A percentile compares a stretch with the other conserved stretches of the same genome.
Conservation (phyloP, 2,797 vertebrate species). For the Intellagama lesueurii region DNA sequence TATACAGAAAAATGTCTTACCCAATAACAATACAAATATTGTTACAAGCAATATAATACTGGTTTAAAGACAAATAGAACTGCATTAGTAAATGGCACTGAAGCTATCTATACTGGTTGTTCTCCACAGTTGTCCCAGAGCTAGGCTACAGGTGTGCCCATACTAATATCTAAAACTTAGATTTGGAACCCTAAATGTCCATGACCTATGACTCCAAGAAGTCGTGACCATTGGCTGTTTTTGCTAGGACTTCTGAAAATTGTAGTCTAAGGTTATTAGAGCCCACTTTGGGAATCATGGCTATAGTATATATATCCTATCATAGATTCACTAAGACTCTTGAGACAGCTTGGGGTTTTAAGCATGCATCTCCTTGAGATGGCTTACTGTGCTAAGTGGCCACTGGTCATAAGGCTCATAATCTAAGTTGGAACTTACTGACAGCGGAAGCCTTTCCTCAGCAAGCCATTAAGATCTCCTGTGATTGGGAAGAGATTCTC, state of each 20-base stretch:
- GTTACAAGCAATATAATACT: neutral
- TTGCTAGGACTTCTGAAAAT: too few species aligned
- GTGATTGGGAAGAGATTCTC: neutral
- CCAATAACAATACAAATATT: neutral
- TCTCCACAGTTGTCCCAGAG: too few species aligned
- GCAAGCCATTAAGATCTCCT: neutral
- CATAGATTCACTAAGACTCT: neutral
- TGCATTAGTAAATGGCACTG: neutral
- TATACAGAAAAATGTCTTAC: neutral
- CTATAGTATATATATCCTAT: neutral
- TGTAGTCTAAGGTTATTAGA: too few species aligned
- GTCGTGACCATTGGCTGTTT: too few species aligned
- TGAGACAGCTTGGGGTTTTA: neutral
- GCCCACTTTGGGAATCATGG: too few species aligned
- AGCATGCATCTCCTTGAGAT: neutral
- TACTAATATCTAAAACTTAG: neutral
- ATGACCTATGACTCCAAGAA: too few species aligned
- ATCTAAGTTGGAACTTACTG: too few species aligned
- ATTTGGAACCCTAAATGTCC: too few species aligned
- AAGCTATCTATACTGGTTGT: neutral
- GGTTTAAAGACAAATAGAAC: neutral
- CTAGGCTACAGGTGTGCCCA: neutral
- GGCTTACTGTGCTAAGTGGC: neutral
- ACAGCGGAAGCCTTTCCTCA: neutral
- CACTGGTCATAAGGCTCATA: neutral